Evolutionary conservation across 2,888 invertebrate species (phyloP), one percentile per base, ranked within the genome.

Genomic region (Mongoloraphidia duomilia): DNA sequence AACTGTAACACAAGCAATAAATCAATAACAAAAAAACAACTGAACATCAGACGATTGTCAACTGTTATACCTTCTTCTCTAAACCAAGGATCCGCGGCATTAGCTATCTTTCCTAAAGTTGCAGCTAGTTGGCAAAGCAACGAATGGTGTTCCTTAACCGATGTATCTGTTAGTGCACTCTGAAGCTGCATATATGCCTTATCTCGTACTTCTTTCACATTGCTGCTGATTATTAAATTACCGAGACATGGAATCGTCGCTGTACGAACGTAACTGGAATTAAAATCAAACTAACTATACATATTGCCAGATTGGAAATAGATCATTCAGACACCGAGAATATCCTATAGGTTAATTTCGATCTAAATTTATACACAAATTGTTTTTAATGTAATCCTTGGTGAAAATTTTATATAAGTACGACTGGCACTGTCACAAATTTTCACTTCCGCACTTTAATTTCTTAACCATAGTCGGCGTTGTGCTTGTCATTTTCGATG

Each of bases 171-270:
- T 34, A 70, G 57, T 42, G 68, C 66, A 14, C 64, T 66, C 57
- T 72, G 70, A 12, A 72, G 57, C 57, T 72, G 71, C 61, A 76
- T 66, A 52, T 74, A 73, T 34, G 72, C 72, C 60, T 77, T 77
- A 53, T 77, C 76, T 45, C 72, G 71, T 3, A 74, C 70, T 62
- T 75, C 70, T 51, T 62, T 65, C 2, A 69, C 62, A 37, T 61
- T 63, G 53, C 72, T 70, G 49, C 72, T 69, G 1, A 67, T 72
- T 47, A 73, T 73, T n/a, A 81, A 68, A 49, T 71, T 70, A 26
- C 80, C 80, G 52, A 82, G 67, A 2, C 79, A 76, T 43, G 78
- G 74, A 55, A 82, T 70, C 5, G 80, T 76, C 6, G 79, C 75
- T 44, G 76, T 74, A 58, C 76, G 68, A 1, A 82, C 81, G 54